Evolutionary conservation across 2,113 vertebrate species (phyloP).

Genomic region (Toxotes chatareus): DNA sequence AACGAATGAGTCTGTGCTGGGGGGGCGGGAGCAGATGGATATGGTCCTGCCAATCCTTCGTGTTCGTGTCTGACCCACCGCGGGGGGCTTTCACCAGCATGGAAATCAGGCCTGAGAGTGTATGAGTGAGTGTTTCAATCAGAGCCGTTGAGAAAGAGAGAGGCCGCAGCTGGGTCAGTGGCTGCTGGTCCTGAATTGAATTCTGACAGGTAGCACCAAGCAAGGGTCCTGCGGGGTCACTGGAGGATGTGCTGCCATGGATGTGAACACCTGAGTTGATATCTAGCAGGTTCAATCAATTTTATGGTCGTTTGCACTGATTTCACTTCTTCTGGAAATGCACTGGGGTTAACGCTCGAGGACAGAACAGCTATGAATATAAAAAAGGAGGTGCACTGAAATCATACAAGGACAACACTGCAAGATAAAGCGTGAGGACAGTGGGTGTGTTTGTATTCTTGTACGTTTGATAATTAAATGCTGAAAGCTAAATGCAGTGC

Average conservation of each 20-base stretch:
- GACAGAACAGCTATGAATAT: conserved; percentile 74
- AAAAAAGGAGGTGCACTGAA: conserved; percentile 51
- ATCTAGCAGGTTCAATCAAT: conserved; percentile 74
- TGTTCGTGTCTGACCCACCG: conserved; percentile 85
- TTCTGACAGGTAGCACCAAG: conserved; percentile 77
- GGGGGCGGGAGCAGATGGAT: conserved; percentile 84
- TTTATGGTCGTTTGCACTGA: conserved; percentile 75
- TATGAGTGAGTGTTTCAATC: conserved; percentile 76
- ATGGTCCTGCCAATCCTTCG: conserved; percentile 81
- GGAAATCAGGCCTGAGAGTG: conserved; percentile 67
- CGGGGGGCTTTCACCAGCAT: conserved; percentile 78
- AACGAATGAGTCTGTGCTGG: conserved; percentile 60
- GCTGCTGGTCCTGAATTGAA: conserved; percentile 70
- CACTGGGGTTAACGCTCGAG: conserved; percentile 58
- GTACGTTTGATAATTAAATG: conserved; percentile 47
- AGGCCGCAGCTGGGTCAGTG: conserved; percentile 67
- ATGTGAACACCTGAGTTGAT: conserved; percentile 72
- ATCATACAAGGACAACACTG: conserved; percentile 35
- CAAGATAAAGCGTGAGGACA: conserved; percentile 12
- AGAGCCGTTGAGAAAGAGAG: conserved; percentile 50
- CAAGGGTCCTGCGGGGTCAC: conserved; percentile 76
- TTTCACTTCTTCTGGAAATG: conserved; percentile 70
- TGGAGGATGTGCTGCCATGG: conserved; percentile 66
- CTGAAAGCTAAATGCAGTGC: background rate
- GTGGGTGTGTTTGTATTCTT: conserved; percentile 5